Percentiles rank a stretch among this genome's conserved stretches.
Evolutionary conservation across 2,888 invertebrate genomes (phyloP).

Genomic region (Hydraecia micacea): DNA sequence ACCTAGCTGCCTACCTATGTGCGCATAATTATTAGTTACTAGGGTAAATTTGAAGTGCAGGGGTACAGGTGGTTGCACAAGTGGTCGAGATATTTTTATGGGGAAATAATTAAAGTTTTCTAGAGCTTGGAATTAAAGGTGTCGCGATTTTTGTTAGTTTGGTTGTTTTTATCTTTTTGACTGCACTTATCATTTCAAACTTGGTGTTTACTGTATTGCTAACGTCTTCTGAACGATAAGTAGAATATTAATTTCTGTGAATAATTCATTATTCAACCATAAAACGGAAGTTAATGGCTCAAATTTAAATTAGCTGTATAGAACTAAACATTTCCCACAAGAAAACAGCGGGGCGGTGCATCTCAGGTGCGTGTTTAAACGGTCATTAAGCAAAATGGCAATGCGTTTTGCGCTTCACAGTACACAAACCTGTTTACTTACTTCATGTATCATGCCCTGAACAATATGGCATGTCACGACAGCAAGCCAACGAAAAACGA

Average conservation of each 20-base stretch:
- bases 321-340: constrained; percentile 76
- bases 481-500: constrained; percentile 83
- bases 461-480: constrained; percentile 90
- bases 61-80: constrained; percentile 38
- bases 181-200: background rate
- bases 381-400: constrained; percentile 82
- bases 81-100: constrained; percentile 14
- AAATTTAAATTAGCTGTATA: constrained; percentile 49
- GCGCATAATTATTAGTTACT: constrained; percentile 55
- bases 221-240: background rate
- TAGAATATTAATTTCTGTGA: too few species aligned
- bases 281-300: constrained; percentile 13
- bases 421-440: constrained; percentile 86
- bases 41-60: constrained; percentile 48
- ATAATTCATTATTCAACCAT: background rate
- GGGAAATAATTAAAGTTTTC: background rate
- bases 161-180: background rate
- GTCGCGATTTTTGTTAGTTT: background rate
- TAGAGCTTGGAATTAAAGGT: background rate
- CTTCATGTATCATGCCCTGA: constrained; percentile 86
- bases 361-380: constrained; percentile 73
- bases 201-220: background rate
- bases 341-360: constrained; percentile 65
- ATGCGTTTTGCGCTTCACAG: constrained; percentile 80
- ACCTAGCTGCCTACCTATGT: constrained; percentile 45